These are phyloP conservation scores for Xestia c-nigrum DNA, from an alignment of 2,888 invertebrate genomes.

Conservation along the genomic window DNA sequence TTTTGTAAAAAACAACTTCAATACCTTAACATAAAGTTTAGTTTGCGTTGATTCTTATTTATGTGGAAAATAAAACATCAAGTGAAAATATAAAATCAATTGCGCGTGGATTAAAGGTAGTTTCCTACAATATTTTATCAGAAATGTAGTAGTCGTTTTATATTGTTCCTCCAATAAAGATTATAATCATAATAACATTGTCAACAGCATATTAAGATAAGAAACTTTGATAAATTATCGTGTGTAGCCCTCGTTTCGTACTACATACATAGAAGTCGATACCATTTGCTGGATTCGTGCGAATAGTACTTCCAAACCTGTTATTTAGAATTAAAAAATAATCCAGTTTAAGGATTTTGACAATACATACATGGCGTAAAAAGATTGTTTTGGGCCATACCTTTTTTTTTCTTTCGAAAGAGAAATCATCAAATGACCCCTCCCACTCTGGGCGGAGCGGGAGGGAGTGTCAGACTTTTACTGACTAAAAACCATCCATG, in stretches of 20 bases:
- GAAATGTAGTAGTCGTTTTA: constrained; percentile 20
- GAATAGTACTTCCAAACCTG: neutral
- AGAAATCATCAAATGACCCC: too few species aligned
- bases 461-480: too few species aligned
- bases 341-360: neutral
- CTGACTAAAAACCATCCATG: too few species aligned
- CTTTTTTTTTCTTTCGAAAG: too few species aligned
- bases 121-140: constrained; percentile 2
- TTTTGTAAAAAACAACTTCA: neutral
- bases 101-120: neutral
- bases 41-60: too few species aligned
- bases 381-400: too few species aligned
- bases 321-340: neutral
- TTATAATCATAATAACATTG: constrained; percentile 7
- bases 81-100: neutral
- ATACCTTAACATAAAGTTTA: neutral
- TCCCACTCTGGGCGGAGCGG: too few species aligned
- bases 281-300: neutral
- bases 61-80: neutral
- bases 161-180: constrained; percentile 17
- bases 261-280: neutral
- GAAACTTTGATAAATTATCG: constrained; percentile 25
- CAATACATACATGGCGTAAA: too few species aligned
- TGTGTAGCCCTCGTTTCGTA: constrained; percentile 14
- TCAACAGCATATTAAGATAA: constrained; percentile 35